phyloP scores from a whole-genome alignment of 2,888 invertebrate species.

The Tetranychus truncatus region DNA sequence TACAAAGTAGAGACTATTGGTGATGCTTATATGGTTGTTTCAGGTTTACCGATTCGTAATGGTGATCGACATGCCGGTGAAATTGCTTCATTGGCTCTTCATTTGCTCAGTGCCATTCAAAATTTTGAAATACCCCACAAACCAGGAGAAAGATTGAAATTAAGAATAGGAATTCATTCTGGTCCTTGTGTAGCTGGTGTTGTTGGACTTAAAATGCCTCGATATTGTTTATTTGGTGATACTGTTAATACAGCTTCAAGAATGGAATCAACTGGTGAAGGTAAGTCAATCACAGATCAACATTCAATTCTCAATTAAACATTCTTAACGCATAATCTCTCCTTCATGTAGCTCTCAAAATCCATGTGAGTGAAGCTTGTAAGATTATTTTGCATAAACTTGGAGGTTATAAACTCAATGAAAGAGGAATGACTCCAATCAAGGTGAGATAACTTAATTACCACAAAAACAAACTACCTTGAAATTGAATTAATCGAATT shows the following conservation, averaged over 20 bases:
- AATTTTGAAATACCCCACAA: constrained; percentile 66
- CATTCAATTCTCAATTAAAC: not conserved
- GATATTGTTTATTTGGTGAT: constrained; percentile 78
- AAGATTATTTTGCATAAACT: constrained; percentile 46
- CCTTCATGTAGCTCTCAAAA: constrained; percentile 40
- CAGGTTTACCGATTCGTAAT: constrained; percentile 67
- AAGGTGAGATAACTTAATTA: constrained; percentile 40
- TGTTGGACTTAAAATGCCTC: constrained; percentile 77
- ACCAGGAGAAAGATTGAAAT: constrained; percentile 67
- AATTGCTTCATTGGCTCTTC: constrained; percentile 79
- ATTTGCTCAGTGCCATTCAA: constrained; percentile 58
- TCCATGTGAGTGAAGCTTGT: constrained; percentile 56
- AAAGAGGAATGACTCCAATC: constrained; percentile 51
- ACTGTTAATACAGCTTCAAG: constrained; percentile 80
- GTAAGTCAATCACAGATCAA: constrained; percentile 18
- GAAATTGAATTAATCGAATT: no score
- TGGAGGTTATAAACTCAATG: constrained; percentile 52
- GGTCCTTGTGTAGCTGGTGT: constrained; percentile 85
- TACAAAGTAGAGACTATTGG: constrained; percentile 92
- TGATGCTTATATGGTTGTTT: constrained; percentile 70
- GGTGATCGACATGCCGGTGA: constrained; percentile 70
- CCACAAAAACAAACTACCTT: not conserved
- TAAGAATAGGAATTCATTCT: constrained; percentile 77
- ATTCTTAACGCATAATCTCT: constrained; percentile 3
- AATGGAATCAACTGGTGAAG: constrained; percentile 77